Evolutionary conservation across 1,140 invertebrate genomes (phyloP).

Genomic region (Nomia melanderi): DNA sequence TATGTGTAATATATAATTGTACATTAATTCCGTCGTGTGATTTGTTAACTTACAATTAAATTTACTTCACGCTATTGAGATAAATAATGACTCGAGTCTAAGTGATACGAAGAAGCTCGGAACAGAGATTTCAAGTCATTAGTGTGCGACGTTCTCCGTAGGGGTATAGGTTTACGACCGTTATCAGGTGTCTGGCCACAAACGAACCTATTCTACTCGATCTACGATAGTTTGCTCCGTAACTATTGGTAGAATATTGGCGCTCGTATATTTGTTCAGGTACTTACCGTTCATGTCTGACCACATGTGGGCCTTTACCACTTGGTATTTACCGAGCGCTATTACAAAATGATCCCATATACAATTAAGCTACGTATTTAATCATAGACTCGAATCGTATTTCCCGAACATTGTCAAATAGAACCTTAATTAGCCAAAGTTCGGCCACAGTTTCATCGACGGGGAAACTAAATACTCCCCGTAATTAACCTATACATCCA

Average conservation of each 20-base stretch:
- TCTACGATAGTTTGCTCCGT: neutral
- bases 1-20: no score
- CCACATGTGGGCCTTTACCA: neutral
- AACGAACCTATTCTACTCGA: neutral
- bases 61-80: no score
- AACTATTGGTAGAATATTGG: neutral
- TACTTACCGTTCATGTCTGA: neutral
- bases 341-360: neutral
- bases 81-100: no score
- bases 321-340: neutral
- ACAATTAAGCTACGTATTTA: no score
- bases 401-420: no score
- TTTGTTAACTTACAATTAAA: no score
- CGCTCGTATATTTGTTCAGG: neutral
- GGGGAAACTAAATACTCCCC: no score
- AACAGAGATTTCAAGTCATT: neutral
- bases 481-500: no score
- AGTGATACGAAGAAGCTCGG: neutral
- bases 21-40: no score
- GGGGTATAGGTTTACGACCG: neutral
- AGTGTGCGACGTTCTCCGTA: neutral
- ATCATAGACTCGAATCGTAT: no score
- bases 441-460: no score
- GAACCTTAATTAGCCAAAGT: no score
- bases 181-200: neutral